These are phyloP conservation scores for Electrona antarctica DNA, from an alignment of 2,113 vertebrate genomes.

Conservation along the genomic window DNA sequence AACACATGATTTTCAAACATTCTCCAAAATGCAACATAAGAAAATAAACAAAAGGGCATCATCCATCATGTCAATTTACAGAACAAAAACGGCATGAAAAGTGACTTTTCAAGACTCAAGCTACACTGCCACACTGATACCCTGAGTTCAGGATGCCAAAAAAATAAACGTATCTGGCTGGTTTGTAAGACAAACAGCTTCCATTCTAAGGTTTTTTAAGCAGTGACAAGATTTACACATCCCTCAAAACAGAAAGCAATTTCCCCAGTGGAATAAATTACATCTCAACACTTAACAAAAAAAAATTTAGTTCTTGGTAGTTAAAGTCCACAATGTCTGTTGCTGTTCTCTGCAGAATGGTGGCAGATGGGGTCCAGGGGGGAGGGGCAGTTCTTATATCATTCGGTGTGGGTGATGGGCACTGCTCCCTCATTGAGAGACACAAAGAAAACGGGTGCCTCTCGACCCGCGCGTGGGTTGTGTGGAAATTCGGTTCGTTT, in stretches of 20 bases:
- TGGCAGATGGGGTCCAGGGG: conserved; percentile 37
- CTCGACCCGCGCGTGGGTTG: conserved; percentile 32
- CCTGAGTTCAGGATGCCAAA: conserved; percentile 76
- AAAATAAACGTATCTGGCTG: conserved; percentile 44
- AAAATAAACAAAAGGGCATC: not conserved
- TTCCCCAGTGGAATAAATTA: conserved; percentile 52
- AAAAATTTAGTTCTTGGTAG: conserved; percentile 47
- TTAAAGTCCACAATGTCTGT: conserved; percentile 60
- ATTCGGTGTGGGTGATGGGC: conserved; percentile 60
- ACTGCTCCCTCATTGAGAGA: conserved; percentile 28
- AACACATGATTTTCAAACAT: conserved; percentile 53
- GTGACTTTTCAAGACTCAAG: conserved; percentile 56
- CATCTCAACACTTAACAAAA: conserved; percentile 57
- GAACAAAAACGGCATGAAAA: conserved; percentile 11
- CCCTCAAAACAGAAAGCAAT: conserved; percentile 34
- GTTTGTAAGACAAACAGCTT: conserved; percentile 60
- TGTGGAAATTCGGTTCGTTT: conserved; percentile 62
- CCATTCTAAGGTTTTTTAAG: conserved; percentile 46
- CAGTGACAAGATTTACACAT: conserved; percentile 62
- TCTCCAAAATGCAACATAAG: conserved; percentile 36
- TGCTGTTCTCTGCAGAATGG: conserved; percentile 53
- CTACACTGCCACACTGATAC: conserved; percentile 65
- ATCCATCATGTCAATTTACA: conserved; percentile 31
- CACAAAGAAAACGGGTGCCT: conserved; percentile 35
- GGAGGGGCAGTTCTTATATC: conserved; percentile 56